Percentiles rank a stretch among this genome's conserved stretches.
phyloP scores from a whole-genome alignment of 2,113 vertebrate species.

The Ploceus nigricollis region DNA sequence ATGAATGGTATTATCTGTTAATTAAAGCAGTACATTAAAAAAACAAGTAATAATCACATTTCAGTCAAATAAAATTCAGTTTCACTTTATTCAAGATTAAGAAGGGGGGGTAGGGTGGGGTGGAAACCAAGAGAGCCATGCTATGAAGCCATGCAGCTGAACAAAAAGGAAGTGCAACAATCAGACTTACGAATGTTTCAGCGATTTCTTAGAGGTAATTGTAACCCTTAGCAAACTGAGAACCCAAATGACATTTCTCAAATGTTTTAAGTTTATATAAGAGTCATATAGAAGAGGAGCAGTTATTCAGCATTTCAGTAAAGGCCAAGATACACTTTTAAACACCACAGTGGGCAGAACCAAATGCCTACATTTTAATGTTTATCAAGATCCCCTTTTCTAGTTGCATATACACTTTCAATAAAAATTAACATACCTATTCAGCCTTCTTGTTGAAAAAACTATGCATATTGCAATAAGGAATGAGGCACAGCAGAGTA shows the following conservation, averaged over 20 bases:
- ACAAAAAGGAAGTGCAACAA: background rate
- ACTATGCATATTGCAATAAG: background rate
- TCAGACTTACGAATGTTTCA: background rate
- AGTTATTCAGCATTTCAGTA: background rate
- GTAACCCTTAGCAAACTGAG: background rate
- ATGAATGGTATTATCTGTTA: background rate
- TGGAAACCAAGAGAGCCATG: background rate
- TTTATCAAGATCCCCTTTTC: background rate
- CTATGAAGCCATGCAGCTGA: background rate
- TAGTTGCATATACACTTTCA: background rate
- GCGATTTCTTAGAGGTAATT: background rate
- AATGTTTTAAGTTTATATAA: background rate
- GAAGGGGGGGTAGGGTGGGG: background rate
- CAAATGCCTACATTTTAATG: background rate
- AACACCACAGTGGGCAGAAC: background rate
- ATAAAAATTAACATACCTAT: background rate
- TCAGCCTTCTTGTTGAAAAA: background rate
- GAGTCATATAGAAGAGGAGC: background rate
- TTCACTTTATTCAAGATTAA: slow-evolving; percentile 34
- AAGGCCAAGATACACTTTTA: background rate
- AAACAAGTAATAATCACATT: background rate
- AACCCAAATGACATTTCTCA: background rate
- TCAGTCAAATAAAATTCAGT: background rate
- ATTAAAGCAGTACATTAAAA: background rate
- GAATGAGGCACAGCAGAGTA: background rate